Evolutionary conservation across 2,888 invertebrate species (phyloP), one percentile per base, ranked within the genome.

Genomic region (Opisthograptis luteolata): DNA sequence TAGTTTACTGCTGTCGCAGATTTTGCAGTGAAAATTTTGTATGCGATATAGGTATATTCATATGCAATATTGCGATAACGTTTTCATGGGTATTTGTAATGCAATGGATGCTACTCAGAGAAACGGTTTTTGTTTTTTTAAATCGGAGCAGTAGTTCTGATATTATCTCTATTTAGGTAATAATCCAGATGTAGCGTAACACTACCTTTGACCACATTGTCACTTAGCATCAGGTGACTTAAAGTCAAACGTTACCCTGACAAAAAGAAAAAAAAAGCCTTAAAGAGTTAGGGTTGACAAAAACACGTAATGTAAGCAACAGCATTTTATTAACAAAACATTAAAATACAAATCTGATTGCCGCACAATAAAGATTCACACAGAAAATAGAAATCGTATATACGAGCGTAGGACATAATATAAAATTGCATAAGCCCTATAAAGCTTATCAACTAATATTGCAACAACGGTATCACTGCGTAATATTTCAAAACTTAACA

Each of bases 401-500:
- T 50, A 53, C 40, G 41, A 53, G 27, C n/a, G n/a, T 46, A 39
- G 45, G 48, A 46, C 39, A 58, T 64, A n/a, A 60, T 64, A 35
- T 14, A 12, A 30, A 30, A 41, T 65, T 68, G 76, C 75, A 73
- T 69, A 75, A 73, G 73, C 73, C 73, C 67, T 68, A 62, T 65
- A 60, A 70, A 78, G 73, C 80, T 84, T 89, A 86, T 39, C 60
- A 63, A 66, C 87, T 89, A 90, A 79, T 90, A 90, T 90, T 90
- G 90, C 90, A 89, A 88, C 87, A 80, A 74, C 74, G 73, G 68
- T 88, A 89, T 90, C 90, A 90, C 90, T 83, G 85, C 83, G 82
- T 42, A 39, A 74, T 72, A 68, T 36, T 67, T 68, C 64, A 70
- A 76, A 56, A 54, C 58, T 66, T 69, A 66, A 54, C 57, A 60